Evolutionary conservation across 1,140 invertebrate species (phyloP).

Genomic region (Nasonia longicornis): DNA sequence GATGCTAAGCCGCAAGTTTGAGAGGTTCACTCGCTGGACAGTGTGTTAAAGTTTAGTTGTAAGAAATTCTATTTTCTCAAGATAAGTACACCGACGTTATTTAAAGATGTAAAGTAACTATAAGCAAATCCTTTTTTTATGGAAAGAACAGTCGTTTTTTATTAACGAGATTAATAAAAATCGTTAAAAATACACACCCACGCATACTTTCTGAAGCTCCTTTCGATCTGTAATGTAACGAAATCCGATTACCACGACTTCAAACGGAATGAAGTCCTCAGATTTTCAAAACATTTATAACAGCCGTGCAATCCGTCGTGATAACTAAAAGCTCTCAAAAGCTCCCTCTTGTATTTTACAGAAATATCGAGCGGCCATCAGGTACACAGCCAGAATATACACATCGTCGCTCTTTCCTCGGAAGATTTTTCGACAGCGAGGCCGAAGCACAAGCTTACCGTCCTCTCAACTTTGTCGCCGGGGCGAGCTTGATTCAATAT

Average conservation of each 20-base stretch:
- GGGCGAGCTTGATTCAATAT: conserved; percentile 21
- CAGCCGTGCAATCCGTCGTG: too few relatives aligned
- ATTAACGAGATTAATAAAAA: neutral
- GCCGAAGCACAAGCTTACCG: too few relatives aligned
- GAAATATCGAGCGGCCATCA: neutral
- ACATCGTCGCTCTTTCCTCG: neutral
- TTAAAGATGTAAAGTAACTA: neutral
- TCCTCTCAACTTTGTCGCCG: neutral
- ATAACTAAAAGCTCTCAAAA: too few relatives aligned
- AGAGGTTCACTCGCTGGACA: neutral
- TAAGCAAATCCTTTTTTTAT: neutral
- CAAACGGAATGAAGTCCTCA: too few relatives aligned
- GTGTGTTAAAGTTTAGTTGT: neutral
- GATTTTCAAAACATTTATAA: too few relatives aligned
- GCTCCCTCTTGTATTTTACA: too few relatives aligned
- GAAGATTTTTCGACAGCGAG: neutral
- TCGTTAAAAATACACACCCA: neutral
- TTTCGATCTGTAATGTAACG: too few relatives aligned
- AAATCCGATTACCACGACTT: too few relatives aligned
- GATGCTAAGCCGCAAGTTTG: neutral
- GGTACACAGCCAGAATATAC: neutral
- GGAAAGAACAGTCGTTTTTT: neutral
- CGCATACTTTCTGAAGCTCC: too few relatives aligned
- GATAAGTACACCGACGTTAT: neutral
- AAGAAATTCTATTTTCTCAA: neutral